phyloP scores from a whole-genome alignment of 2,888 invertebrate genomes.

The Synergus gifuensis region DNA sequence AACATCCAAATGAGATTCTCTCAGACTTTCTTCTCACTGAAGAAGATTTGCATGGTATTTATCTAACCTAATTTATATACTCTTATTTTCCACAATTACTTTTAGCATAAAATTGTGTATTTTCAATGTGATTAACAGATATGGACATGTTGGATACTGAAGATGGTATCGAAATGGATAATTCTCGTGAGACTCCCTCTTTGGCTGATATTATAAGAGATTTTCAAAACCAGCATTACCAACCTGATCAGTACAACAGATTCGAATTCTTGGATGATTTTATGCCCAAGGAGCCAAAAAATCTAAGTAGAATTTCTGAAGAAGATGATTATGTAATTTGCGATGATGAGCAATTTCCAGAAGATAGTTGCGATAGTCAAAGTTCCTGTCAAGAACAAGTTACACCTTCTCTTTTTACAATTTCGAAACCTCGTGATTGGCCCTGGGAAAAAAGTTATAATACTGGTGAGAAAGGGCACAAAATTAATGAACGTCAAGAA shows the following conservation, averaged over 20 bases:
- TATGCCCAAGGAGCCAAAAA: slow-evolving; percentile 64
- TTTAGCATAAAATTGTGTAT: neutral
- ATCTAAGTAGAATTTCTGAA: slow-evolving; percentile 41
- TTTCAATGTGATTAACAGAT: slow-evolving; percentile 56
- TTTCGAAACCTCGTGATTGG: slow-evolving; percentile 73
- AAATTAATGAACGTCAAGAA: slow-evolving; percentile 79
- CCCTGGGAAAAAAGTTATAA: slow-evolving; percentile 77
- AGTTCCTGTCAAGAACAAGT: slow-evolving; percentile 64
- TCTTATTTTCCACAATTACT: slow-evolving; percentile 5
- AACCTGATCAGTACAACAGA: slow-evolving; percentile 59
- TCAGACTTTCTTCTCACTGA: slow-evolving; percentile 72
- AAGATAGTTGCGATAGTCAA: slow-evolving; percentile 63
- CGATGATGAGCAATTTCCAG: slow-evolving; percentile 65
- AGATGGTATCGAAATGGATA: slow-evolving; percentile 62
- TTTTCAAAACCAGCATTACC: slow-evolving; percentile 57
- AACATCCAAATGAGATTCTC: slow-evolving; percentile 71
- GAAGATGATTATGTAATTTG: slow-evolving; percentile 45
- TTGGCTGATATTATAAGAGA: slow-evolving; percentile 67
- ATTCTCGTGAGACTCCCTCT: slow-evolving; percentile 61
- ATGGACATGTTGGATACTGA: slow-evolving; percentile 67
- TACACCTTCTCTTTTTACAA: slow-evolving; percentile 73
- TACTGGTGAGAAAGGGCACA: slow-evolving; percentile 60
- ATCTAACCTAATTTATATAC: slow-evolving; percentile 32
- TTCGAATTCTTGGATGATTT: slow-evolving; percentile 64
- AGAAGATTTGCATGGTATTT: slow-evolving; percentile 69